Evolutionary conservation across 2,797 vertebrate species (phyloP), one percentile per base, ranked within the genome.

Genomic region (Phrynocephalus guinanensis): DNA sequence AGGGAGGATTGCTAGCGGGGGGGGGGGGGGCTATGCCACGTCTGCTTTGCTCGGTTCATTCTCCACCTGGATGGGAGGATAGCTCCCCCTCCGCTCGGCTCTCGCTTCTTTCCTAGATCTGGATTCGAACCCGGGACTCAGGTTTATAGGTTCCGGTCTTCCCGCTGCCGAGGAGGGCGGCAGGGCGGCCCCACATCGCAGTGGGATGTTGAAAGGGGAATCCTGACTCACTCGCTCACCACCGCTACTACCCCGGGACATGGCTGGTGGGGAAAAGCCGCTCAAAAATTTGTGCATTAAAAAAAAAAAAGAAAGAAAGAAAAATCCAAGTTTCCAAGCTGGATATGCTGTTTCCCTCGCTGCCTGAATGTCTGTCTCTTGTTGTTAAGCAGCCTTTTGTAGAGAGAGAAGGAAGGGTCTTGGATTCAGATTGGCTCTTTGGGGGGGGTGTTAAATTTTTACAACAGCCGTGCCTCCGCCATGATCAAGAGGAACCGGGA

Each of bases 391-490:
- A n/a, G 24, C 77, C 44, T 6, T 67, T 73, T 80, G 22, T 7
- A 63, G 22, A 30, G 24, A 24, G 33, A 48, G 44, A 75, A 66
- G 22, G 56, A 75, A 66, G 22, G 56, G 56, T 24, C 60, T 52
- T 15, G 11, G 26, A 2, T 1, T 18, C 73, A 70, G 71, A 13
- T 70, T 6, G 38, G 75, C 50, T 82, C 79, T 8, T 20, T 28
- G 33, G 33, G 7, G 28, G 38, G 10, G 15, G 60, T 79, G 33
- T 50, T 60, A 79, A 52, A n/a, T 10, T n/a, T 63, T 75, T n/a
- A 13, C 50, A 75, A 76, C 67, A 79, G 67, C 85, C 67, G 85
- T 73, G 85, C 85, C 81, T 89, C 66, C 33, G 63, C 66, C 66
- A 2, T 33, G 72, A n/a, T 72, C 16, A 52, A 16, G 22, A 30